phyloP scores from a whole-genome alignment of 2,113 vertebrate genomes.

The Syrmaticus mikado region DNA sequence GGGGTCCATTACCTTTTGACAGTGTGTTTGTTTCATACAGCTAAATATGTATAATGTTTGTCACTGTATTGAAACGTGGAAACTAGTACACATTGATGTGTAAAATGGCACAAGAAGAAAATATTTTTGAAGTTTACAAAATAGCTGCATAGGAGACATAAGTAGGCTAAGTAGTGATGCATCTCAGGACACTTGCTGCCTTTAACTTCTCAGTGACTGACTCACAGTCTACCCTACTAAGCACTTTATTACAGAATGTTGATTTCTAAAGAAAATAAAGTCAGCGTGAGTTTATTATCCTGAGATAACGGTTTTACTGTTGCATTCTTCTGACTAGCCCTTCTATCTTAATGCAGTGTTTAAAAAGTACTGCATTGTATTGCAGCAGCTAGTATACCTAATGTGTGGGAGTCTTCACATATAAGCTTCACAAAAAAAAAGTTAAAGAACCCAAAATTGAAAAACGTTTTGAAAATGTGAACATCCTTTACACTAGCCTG shows the following conservation, averaged over 20 bases:
- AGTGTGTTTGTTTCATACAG: background rate
- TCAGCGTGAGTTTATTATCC: background rate
- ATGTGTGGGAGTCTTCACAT: background rate
- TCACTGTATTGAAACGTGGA: background rate
- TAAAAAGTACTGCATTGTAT: background rate
- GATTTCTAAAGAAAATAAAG: background rate
- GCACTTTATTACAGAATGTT: background rate
- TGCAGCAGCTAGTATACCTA: background rate
- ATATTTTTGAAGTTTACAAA: background rate
- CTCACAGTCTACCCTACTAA: background rate
- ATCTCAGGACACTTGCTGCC: background rate
- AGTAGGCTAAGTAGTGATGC: background rate
- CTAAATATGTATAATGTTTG: background rate
- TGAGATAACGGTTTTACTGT: background rate
- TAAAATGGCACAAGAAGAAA: background rate
- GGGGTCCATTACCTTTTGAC: background rate
- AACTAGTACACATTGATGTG: background rate
- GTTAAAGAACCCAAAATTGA: background rate
- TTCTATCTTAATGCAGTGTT: background rate
- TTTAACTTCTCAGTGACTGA: background rate
- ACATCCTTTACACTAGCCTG: rapidly evolving
- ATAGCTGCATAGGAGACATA: background rate
- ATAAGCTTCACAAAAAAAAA: background rate
- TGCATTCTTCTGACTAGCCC: background rate
- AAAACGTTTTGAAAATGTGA: background rate